These are phyloP conservation scores for Aegotheles bennettii DNA, from an alignment of 2,113 vertebrate species.

Conservation along the genomic window DNA sequence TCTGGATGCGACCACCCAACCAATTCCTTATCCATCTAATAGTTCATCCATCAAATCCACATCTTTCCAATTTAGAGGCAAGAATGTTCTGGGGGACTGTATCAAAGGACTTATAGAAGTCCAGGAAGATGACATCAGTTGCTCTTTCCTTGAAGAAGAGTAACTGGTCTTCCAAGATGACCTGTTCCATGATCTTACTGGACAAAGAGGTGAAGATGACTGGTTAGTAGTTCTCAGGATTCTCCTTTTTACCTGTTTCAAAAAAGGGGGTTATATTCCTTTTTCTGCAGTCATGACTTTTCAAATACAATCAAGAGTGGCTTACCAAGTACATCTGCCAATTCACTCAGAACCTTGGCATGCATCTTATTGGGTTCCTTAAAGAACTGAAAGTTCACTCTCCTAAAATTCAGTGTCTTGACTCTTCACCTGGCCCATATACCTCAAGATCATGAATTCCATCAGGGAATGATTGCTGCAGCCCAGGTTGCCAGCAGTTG, in stretches of 20 bases:
- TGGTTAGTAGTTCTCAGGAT: neutral
- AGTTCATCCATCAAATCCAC: neutral
- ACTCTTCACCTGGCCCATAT: neutral
- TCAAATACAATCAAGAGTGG: neutral
- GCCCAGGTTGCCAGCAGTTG: no score
- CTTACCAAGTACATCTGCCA: neutral
- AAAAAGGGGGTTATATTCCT: neutral
- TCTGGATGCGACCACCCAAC: neutral
- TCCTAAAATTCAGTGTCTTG: neutral
- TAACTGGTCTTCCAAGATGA: neutral
- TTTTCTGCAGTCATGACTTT: neutral
- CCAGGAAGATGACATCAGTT: neutral
- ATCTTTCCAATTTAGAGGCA: neutral
- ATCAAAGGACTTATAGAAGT: neutral
- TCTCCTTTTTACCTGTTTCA: neutral
- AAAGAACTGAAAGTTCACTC: no score
- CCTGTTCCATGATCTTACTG: neutral
- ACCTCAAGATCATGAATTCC: no score
- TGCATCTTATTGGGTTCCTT: no score
- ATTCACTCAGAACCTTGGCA: neutral
- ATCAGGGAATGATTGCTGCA: no score
- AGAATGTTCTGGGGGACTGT: neutral
- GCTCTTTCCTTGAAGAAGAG: no score
- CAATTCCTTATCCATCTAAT: neutral
- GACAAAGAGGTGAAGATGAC: neutral